A percentile compares a stretch with the other conserved stretches of the same genome.
phyloP scores from a whole-genome alignment of 2,797 vertebrate species.

The Peromyscus attwateri region DNA sequence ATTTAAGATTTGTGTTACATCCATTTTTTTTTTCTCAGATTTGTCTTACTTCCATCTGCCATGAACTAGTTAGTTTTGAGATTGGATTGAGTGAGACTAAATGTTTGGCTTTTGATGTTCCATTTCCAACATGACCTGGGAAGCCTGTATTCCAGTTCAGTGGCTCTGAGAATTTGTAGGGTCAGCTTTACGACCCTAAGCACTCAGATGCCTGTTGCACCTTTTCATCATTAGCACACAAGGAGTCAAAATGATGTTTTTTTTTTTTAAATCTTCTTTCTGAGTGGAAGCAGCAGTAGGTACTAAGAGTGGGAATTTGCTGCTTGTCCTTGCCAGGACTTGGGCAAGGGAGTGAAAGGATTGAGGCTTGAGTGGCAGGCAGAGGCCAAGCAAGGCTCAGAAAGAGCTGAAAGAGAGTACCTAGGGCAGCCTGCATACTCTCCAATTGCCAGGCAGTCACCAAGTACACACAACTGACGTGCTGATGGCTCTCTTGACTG shows the following conservation, averaged over 20 bases:
- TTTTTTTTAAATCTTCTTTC: slow-evolving; percentile 31
- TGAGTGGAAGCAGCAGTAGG: neutral
- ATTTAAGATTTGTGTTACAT: too few species aligned
- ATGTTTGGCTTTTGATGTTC: neutral
- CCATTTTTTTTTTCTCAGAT: neutral
- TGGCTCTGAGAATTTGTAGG: neutral
- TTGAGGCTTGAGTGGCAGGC: neutral
- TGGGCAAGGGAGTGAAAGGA: neutral
- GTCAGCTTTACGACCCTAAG: neutral
- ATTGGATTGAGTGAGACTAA: neutral
- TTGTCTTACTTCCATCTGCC: neutral
- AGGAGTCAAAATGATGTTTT: slow-evolving; percentile 1
- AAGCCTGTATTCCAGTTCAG: neutral
- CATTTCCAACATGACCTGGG: neutral
- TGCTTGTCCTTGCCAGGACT: neutral
- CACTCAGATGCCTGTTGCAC: neutral
- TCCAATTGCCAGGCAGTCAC: neutral
- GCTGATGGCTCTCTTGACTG: neutral
- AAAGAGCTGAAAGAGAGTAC: neutral
- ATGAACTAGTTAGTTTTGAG: neutral
- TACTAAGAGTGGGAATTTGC: neutral
- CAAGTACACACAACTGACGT: neutral
- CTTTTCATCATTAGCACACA: neutral
- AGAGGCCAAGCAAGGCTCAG: neutral
- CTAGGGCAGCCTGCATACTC: neutral